phyloP scores from a whole-genome alignment of 2,113 vertebrate genomes.

The Columbina picui region DNA sequence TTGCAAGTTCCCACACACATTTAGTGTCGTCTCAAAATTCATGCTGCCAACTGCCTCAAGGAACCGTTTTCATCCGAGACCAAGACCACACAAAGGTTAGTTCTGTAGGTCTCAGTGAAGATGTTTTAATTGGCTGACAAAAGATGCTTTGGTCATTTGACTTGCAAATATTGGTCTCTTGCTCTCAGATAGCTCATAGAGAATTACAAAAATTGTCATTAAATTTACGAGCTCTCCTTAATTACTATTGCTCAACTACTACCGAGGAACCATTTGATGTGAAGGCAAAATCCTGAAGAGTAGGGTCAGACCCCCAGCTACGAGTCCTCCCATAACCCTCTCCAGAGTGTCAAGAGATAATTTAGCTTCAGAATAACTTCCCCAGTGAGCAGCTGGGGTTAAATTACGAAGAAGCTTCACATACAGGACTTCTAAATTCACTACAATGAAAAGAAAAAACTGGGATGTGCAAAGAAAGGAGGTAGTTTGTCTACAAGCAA shows the following conservation, averaged over 20 bases:
- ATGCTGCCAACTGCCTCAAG: slow-evolving; percentile 77
- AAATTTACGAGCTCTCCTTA: slow-evolving; percentile 55
- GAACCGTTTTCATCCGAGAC: slow-evolving; percentile 76
- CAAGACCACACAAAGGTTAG: slow-evolving; percentile 95
- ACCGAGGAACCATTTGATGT: background rate
- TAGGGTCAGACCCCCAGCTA: background rate
- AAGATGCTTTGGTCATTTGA: slow-evolving; percentile 75
- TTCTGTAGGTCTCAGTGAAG: slow-evolving; percentile 82
- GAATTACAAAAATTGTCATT: slow-evolving; percentile 68
- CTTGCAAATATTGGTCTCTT: slow-evolving; percentile 76
- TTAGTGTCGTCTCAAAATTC: slow-evolving; percentile 80
- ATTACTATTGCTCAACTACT: slow-evolving; percentile 26
- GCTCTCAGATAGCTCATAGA: slow-evolving; percentile 62
- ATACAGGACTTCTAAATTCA: background rate
- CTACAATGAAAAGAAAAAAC: background rate
- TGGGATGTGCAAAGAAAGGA: background rate
- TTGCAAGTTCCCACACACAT: slow-evolving; percentile 96
- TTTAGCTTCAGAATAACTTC: slow-evolving; percentile 17
- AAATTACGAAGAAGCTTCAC: background rate
- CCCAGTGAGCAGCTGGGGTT: background rate
- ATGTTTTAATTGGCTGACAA: slow-evolving; percentile 87
- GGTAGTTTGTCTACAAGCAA: background rate
- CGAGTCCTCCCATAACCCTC: background rate
- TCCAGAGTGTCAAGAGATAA: slow-evolving; percentile 44
- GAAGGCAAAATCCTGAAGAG: slow-evolving; percentile 25